phyloP scores from a whole-genome alignment of 2,797 vertebrate species.

The Lepus townsendii region DNA sequence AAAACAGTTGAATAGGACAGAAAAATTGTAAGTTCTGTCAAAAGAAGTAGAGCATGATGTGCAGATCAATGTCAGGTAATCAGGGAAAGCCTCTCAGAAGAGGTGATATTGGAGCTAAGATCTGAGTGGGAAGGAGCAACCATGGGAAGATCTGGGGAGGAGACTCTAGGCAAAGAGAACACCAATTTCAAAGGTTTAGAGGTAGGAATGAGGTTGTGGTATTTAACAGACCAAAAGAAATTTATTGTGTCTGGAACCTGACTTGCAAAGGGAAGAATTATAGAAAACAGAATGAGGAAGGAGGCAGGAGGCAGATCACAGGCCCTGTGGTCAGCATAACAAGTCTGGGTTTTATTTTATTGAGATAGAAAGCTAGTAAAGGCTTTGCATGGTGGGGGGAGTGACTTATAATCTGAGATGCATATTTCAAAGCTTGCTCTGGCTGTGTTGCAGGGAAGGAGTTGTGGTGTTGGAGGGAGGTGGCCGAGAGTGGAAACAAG shows the following conservation, averaged over 20 bases:
- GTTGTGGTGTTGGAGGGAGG: background rate
- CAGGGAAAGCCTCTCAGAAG: slow-evolving; percentile 24
- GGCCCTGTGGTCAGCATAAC: background rate
- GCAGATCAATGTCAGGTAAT: background rate
- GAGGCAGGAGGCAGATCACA: background rate
- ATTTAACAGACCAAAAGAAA: slow-evolving; percentile 7
- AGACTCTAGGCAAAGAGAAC: background rate
- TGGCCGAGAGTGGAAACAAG: background rate
- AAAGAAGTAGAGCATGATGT: background rate
- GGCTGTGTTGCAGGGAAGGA: background rate
- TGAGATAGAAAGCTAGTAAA: background rate
- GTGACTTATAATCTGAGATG: background rate
- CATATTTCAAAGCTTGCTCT: background rate
- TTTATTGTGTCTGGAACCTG: background rate
- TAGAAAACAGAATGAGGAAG: background rate
- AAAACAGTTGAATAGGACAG: background rate
- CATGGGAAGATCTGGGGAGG: background rate
- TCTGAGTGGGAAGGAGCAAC: background rate
- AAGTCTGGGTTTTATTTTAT: slow-evolving; percentile 12
- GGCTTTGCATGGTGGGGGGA: background rate
- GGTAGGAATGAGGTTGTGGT: background rate
- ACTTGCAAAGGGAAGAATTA: slow-evolving; percentile 13
- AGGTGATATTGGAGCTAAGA: background rate
- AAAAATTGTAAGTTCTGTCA: background rate
- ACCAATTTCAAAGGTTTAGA: background rate